Conservation (phyloP, 2,113 vertebrate genomes). For the Dipodomys stephensi region DNA sequence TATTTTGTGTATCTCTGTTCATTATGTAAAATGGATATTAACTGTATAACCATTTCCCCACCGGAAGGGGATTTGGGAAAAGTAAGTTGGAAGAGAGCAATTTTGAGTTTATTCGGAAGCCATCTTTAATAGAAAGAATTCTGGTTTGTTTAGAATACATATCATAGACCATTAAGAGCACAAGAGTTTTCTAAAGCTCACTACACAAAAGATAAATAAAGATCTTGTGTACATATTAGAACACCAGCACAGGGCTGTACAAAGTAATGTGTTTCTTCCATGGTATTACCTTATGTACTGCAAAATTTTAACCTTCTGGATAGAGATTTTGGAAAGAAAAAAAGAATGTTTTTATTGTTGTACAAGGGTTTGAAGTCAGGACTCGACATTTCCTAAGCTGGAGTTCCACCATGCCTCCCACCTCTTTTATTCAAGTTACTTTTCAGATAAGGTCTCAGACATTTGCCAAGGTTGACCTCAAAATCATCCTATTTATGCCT, state of each 20-base stretch:
- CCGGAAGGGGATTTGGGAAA: not conserved
- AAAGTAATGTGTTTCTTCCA: not conserved
- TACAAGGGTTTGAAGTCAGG: too few relatives aligned
- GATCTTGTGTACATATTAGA: not conserved
- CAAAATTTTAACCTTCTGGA: not conserved
- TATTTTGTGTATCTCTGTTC: not conserved
- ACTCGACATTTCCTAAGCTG: too few relatives aligned
- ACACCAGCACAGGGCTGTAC: accelerated
- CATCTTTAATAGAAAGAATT: not conserved
- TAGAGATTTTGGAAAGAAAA: slow-evolving; percentile 28
- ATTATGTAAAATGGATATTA: not conserved
- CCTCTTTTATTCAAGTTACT: too few relatives aligned
- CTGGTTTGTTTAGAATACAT: not conserved
- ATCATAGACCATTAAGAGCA: not conserved
- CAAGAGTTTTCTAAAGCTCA: not conserved
- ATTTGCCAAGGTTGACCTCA: too few relatives aligned
- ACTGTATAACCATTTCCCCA: not conserved
- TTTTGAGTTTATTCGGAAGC: slow-evolving; percentile 12
- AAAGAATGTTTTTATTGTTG: too few relatives aligned
- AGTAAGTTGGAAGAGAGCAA: not conserved
- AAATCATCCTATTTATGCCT: too few relatives aligned
- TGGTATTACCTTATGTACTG: not conserved
- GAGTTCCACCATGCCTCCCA: too few relatives aligned
- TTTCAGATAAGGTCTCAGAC: too few relatives aligned
- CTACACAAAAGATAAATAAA: not conserved